Evolutionary conservation across 2,888 invertebrate species (phyloP), one percentile per base, ranked within the genome.

Genomic region (Xanthorhoe spadicearia): DNA sequence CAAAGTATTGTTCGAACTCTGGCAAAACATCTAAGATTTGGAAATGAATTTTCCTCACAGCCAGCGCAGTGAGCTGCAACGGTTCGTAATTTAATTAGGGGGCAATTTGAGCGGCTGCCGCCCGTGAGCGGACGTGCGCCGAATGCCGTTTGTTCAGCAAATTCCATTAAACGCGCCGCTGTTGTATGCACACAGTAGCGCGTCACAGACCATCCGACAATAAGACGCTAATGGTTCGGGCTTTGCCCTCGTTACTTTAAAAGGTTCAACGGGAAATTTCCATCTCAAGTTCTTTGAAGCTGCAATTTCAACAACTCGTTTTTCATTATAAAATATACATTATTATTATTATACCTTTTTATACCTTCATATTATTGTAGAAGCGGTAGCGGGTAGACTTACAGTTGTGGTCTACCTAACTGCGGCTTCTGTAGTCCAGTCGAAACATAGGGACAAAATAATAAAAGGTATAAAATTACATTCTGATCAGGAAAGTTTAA

Each of bases 21-120:
- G 5, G 10, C 8, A 9, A 43, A 13, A 43, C 3, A 13, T 13
- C 38, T 43, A 43, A 13, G 38, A 43, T 19, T 75, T 76, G 74
- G 70, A 76, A 85, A 81, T 78, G 77, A 83, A 84, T 84, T 86
- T 73, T 18, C 66, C 77, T 76, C 76, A 77, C 69, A 66, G 60
- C 74, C 69, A 66, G 60, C 74, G 77, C 73, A 68, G 75, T 73
- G 79, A 54, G 79, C 80, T 85, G 86, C 86, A 84, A 75, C 74
- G 74, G 78, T 77, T 75, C 77, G 85, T 88, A 88, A 91, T 90
- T 89, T 85, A 88, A 91, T 92, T 90, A 90, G 86, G 81, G 77
- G 84, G 82, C 86, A 90, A 89, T 90, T 89, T 83, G 80, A 83
- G 79, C 80, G 80, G 80, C 79, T 77, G 83, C 75, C 77, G 76